Conservation (phyloP, 1,140 invertebrate genomes). For the Zaprionus camerounensis region DNA sequence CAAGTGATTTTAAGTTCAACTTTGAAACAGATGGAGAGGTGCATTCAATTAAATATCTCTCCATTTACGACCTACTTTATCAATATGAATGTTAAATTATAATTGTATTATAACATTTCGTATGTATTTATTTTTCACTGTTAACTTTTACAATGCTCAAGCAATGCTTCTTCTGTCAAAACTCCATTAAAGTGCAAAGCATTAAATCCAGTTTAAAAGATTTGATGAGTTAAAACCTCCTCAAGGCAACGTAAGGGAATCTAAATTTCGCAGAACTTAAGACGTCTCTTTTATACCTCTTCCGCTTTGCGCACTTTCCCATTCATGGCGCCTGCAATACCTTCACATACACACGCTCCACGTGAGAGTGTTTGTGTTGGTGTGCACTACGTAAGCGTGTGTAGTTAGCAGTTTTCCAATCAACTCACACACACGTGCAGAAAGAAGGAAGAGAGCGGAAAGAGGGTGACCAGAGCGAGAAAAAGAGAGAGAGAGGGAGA, state of each 20-base stretch:
- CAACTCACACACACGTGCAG: conserved; percentile 55
- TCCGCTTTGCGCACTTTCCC: conserved; percentile 44
- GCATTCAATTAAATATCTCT: background rate
- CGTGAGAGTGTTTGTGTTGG: conserved; percentile 33
- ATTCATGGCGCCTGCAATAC: conserved; percentile 52
- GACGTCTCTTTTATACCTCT: conserved; percentile 47
- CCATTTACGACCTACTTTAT: too few species aligned
- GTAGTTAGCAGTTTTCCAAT: conserved; percentile 81
- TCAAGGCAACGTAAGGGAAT: conserved; percentile 30
- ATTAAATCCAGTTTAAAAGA: background rate
- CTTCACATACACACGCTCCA: conserved; percentile 23
- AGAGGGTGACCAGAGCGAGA: background rate
- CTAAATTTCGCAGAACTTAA: conserved; percentile 46
- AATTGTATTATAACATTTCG: too few species aligned
- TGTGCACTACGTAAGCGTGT: conserved; percentile 55
- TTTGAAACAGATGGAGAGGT: background rate
- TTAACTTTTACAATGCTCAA: too few species aligned
- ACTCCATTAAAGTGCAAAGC: background rate
- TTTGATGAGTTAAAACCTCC: background rate
- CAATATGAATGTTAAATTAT: background rate
- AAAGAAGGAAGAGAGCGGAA: background rate
- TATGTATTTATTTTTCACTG: background rate
- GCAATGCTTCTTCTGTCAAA: background rate
- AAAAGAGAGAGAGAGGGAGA: conserved; percentile 2
- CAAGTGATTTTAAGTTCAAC: too few species aligned